Base-by-base conservation (phyloP, 2,888 invertebrate genomes). In the Stenoptilia bipunctidactyla region DNA sequence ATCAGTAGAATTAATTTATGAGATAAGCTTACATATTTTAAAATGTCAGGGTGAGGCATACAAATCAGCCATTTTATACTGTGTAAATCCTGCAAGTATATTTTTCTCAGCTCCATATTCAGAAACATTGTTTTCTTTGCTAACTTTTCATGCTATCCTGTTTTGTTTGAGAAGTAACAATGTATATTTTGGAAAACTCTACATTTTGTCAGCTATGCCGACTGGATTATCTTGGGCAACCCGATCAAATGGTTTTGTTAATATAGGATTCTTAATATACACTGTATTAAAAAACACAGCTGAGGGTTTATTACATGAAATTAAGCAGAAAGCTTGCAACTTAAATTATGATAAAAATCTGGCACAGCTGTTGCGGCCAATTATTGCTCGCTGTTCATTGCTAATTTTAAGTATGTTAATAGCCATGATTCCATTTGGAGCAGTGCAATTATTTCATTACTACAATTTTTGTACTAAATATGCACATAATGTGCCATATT, bases 31-130 rank as follows among this genome's bases (percentile, higher is more conserved):
- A 39, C 69, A 80, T 47, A 79, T 96, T 35, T 85, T 93, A 36
- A 86, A 86, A 47, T 88, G 91, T 67, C 85, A 88, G 45, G 86
- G 86, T 51, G 85, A 90, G 47, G 92, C 96, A 34, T 93, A 92
- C 66, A 91, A 90, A 63, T 88, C 93, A 10, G 88, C 90, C 0
- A 79, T 96, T 41, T 69, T 98, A 15, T 98, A 93, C 73, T 94
- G 94, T 66, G 87, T 96, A 41, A 98, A 97, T 77, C 98, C 98
- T 36, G 97, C 98, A 0, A 94, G 93, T 44, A 91, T 99, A 60
- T 99, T 99, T 73, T 98, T 98, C 70, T 88, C 91, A 34, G 95
- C 98, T 2, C 90, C 93, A 37, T 99, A 99, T 70, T 93, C 97
- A 1, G 99, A 99, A 75, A 88, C 92, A 27, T 64, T 97, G 42